Evolutionary conservation across 2,113 vertebrate species (phyloP).

Genomic region (Rhinolophus ferrumequinum): DNA sequence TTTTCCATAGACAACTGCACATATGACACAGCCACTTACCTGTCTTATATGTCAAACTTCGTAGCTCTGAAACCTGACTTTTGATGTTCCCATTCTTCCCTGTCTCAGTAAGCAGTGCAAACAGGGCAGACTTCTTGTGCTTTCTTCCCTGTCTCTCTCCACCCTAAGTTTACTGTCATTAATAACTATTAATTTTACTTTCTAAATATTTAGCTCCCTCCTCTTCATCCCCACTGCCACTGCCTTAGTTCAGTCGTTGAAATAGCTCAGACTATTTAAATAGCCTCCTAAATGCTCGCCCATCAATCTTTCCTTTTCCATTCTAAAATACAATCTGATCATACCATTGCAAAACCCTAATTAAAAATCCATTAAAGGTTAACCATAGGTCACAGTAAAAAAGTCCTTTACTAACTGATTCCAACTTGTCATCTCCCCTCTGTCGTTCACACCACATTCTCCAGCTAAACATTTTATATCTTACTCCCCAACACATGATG

Average conservation of each 20-base stretch:
- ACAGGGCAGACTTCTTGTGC: background rate
- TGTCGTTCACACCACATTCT: background rate
- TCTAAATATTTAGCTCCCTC: background rate
- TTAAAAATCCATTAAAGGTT: slow-evolving; percentile 45
- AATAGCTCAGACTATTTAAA: background rate
- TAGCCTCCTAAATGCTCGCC: background rate
- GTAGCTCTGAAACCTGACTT: background rate
- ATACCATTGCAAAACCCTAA: background rate
- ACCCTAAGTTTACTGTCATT: background rate
- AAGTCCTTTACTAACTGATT: background rate
- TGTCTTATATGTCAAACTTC: background rate
- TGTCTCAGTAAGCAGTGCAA: background rate
- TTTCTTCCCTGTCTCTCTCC: background rate
- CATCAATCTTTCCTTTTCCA: slow-evolving; percentile 7
- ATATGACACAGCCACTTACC: background rate
- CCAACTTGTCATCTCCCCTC: background rate
- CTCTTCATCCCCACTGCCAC: background rate
- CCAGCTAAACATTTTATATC: background rate
- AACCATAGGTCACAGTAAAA: background rate
- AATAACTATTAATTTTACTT: slow-evolving; percentile 35
- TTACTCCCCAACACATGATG: background rate
- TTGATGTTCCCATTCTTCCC: background rate
- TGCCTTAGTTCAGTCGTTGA: background rate
- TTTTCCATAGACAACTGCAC: background rate
- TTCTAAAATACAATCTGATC: slow-evolving; percentile 16